Evolutionary conservation across 2,888 invertebrate genomes (phyloP).

Genomic region (Heliconius sara): DNA sequence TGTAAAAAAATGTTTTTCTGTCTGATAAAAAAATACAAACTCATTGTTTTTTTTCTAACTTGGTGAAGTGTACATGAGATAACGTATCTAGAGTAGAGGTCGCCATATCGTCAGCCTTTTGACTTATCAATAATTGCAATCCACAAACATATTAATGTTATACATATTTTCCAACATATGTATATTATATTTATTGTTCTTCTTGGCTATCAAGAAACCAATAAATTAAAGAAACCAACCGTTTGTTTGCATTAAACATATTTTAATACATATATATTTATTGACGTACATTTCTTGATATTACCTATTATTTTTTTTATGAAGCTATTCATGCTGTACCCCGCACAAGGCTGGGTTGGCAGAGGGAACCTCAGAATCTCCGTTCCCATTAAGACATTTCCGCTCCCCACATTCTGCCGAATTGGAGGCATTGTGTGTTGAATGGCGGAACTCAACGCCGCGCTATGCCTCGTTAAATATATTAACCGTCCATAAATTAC

Average conservation of each 20-base stretch:
- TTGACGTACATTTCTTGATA: no score
- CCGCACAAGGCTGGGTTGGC: no score
- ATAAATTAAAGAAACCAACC: no score
- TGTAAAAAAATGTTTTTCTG: background rate
- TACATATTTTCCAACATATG: background rate
- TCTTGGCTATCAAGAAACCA: background rate
- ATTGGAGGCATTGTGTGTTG: no score
- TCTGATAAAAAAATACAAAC: slow-evolving; percentile 6
- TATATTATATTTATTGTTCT: background rate
- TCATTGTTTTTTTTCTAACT: slow-evolving; percentile 13
- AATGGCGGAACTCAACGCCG: no score
- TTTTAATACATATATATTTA: background rate
- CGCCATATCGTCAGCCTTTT: slow-evolving; percentile 29
- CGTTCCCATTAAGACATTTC: no score
- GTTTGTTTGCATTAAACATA: background rate
- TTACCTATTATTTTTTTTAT: no score
- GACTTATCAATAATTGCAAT: slow-evolving; percentile 22
- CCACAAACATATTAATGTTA: background rate
- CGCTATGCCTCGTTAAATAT: no score
- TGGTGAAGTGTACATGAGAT: background rate
- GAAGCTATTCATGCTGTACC: no score
- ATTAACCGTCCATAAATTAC: no score
- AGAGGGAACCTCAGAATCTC: no score
- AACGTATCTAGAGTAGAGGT: slow-evolving; percentile 33
- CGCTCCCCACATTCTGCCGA: no score